Percentiles rank a stretch among this genome's conserved stretches.
Conservation (phyloP, 2,888 invertebrate species). For the Calameuta pallipes region DNA sequence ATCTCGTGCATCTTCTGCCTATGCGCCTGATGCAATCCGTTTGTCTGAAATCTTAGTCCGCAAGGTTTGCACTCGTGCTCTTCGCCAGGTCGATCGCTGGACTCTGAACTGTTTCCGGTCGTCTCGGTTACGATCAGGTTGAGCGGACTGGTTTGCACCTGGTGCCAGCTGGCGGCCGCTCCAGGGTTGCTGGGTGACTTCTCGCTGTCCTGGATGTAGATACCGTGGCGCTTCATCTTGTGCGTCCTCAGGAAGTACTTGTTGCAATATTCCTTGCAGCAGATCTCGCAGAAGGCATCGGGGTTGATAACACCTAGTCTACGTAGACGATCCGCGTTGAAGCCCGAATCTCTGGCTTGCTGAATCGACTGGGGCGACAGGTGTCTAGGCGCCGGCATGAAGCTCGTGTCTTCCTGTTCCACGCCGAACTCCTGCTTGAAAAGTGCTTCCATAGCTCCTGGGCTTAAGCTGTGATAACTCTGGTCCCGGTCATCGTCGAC, state of each 20-base stretch:
- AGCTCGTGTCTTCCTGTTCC: constrained; percentile 58
- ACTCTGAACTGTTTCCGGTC: constrained; percentile 64
- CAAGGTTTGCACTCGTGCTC: constrained; percentile 69
- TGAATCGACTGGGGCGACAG: constrained; percentile 65
- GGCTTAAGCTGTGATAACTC: constrained; percentile 44
- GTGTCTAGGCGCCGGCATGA: constrained; percentile 47
- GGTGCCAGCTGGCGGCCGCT: constrained; percentile 59
- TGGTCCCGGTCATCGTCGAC: constrained; percentile 49
- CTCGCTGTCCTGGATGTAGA: constrained; percentile 75
- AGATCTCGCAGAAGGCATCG: constrained; percentile 93
- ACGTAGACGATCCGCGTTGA: constrained; percentile 79
- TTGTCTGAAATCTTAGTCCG: constrained; percentile 69
- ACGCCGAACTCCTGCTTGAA: constrained; percentile 60
- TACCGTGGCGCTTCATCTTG: constrained; percentile 93
- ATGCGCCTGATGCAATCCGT: constrained; percentile 55
- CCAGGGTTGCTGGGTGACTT: constrained; percentile 63
- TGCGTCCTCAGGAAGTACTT: constrained; percentile 93
- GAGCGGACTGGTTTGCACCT: constrained; percentile 80
- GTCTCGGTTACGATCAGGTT: constrained; percentile 80
- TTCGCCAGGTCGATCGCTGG: constrained; percentile 66
- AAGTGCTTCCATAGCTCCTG: constrained; percentile 55
- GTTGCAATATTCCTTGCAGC: constrained; percentile 93
- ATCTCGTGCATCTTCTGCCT: constrained; percentile 54
- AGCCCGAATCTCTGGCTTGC: constrained; percentile 77
- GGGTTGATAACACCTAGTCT: constrained; percentile 85